A percentile compares a stretch with the other conserved stretches of the same genome.
These are phyloP conservation scores for Ostrea edulis DNA, from an alignment of 1,140 invertebrate species.

Conservation along the genomic window DNA sequence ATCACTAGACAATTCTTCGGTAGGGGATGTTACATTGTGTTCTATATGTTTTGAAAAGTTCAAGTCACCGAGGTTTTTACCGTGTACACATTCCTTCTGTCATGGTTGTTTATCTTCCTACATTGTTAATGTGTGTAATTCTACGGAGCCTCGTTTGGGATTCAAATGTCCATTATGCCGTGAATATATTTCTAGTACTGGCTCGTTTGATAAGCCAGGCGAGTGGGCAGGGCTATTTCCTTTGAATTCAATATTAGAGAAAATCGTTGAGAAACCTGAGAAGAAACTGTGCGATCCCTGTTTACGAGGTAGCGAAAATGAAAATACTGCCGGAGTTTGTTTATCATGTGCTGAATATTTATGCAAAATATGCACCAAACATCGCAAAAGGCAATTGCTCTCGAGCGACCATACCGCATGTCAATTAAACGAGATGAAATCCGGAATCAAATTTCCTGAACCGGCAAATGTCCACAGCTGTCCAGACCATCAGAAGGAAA, in stretches of 20 bases:
- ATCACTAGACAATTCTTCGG: too few relatives aligned
- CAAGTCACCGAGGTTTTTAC: too few relatives aligned
- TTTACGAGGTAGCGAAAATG: too few relatives aligned
- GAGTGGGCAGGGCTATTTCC: not conserved
- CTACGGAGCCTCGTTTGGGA: slow-evolving; percentile 26
- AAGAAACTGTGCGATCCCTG: not conserved
- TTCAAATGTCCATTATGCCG: not conserved
- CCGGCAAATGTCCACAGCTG: not conserved
- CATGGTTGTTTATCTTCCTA: too few relatives aligned
- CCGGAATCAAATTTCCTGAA: not conserved
- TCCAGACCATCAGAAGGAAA: not conserved
- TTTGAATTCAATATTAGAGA: not conserved
- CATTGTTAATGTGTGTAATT: too few relatives aligned
- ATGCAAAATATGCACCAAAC: too few relatives aligned
- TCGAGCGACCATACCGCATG: not conserved
- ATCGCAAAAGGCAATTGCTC: not conserved
- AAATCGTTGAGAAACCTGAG: not conserved
- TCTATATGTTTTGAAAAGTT: too few relatives aligned
- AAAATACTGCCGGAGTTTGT: too few relatives aligned
- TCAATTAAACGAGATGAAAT: not conserved
- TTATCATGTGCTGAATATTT: too few relatives aligned
- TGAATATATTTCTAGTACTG: not conserved
- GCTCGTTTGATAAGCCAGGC: not conserved
- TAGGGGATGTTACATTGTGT: too few relatives aligned
- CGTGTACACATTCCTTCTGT: too few relatives aligned